Conservation (phyloP, 2,113 vertebrate genomes). For the Psephotus haematonotus region DNA sequence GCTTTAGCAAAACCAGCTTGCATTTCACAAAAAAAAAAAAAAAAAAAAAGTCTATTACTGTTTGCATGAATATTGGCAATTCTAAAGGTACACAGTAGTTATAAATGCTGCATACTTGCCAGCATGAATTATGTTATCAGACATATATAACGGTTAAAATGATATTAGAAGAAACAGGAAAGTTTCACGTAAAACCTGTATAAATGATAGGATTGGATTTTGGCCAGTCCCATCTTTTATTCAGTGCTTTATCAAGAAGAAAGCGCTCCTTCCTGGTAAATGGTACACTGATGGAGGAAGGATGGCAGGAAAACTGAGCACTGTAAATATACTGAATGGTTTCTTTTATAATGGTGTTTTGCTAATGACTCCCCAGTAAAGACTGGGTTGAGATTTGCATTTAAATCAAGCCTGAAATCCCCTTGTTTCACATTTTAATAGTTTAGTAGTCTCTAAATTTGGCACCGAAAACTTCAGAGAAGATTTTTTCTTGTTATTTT, state of each 20-base stretch:
- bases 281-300: neutral
- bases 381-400: neutral
- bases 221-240: neutral
- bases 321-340: neutral
- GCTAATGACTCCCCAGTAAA: constrained; percentile 11
- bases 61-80: neutral
- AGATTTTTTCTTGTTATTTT: neutral
- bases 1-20: neutral
- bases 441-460: constrained; percentile 22
- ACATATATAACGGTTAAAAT: neutral
- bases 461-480: constrained; percentile 9
- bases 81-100: neutral
- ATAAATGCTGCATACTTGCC: neutral
- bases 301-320: neutral
- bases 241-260: neutral
- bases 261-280: neutral
- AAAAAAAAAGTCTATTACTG: neutral
- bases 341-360: neutral
- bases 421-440: constrained; percentile 32
- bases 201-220: neutral
- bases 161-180: neutral
- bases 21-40: neutral
- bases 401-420: constrained; percentile 45
- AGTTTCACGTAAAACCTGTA: neutral
- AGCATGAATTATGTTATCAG: neutral